Evolutionary conservation across 2,113 vertebrate genomes (phyloP), one percentile per base, ranked within the genome.

Genomic region (Neomonachus schauinslandi): DNA sequence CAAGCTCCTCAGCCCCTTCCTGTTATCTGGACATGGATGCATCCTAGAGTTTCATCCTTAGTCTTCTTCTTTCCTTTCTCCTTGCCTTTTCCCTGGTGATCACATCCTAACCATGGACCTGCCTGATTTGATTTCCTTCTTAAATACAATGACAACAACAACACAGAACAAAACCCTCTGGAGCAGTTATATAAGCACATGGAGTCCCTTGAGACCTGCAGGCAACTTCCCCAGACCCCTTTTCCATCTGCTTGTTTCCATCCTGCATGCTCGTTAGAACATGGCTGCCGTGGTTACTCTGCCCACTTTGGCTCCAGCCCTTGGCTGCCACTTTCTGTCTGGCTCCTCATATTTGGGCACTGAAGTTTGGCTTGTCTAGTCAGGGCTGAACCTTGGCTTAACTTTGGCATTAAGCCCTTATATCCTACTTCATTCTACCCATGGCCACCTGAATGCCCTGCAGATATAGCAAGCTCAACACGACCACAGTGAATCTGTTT

Each of bases 51-150:
- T 85, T 72, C 49, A 33, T 19, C 55, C 6, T 55, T 51, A 28
- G 21, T 16, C 3, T 36, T 39, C 3, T 42, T 39, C 28, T 92
- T 53, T 61, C 36, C 24, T 65, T 36, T 81, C 33, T 81, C 15
- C 49, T 90, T 74, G 13, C 28, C 28, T 65, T 69, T 95, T 55
- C 36, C 39, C 15, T 82, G 4, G 39, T 16, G 39, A 22, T 77
- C 15, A 9, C 36, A 16, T 1, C 31, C 46, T 87, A 24, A 67
- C 51, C 26, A 31, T 39, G 67, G 28, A 2, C 42, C 53, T 72
- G 28, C 21, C 51, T 46, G 51, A 80, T 84, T 87, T 81, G 24
- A 89, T 65, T 97, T 91, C 22, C 51, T 95, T 96, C 85, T 90
- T 57, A 93, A 28, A 33, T 92, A 39, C 7, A 39, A 19, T 10